Conservation (phyloP, 2,113 vertebrate genomes). For the Baryphthengus martii region DNA sequence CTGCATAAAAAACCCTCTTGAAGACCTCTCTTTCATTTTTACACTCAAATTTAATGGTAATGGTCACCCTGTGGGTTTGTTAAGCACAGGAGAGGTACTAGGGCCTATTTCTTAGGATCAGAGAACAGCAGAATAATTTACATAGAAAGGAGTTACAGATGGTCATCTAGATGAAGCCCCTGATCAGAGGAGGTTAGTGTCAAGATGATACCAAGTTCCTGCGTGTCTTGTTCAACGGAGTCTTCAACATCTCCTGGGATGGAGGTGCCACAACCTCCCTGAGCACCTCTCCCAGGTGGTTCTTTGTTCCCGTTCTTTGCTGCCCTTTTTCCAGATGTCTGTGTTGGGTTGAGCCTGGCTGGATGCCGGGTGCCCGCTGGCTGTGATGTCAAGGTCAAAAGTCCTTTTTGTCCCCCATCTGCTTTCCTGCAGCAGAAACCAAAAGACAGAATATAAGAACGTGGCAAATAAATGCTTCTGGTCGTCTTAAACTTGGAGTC, state of each 20-base stretch:
- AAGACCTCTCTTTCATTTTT: neutral
- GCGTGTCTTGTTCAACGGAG: neutral
- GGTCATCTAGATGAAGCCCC: neutral
- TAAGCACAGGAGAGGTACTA: neutral
- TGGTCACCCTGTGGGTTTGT: neutral
- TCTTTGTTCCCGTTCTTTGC: neutral
- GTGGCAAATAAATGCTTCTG: neutral
- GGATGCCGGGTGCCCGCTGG: neutral
- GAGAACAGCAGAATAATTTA: neutral
- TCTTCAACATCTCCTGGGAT: neutral
- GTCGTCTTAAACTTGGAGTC: neutral
- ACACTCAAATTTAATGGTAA: neutral
- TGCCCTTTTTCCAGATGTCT: neutral
- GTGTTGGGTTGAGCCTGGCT: neutral
- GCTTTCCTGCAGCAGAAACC: neutral
- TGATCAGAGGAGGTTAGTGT: neutral
- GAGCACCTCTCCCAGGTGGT: neutral
- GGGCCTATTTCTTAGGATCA: neutral
- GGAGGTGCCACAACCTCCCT: neutral
- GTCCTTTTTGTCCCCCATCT: neutral
- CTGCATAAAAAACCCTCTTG: neutral
- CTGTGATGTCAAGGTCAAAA: neutral
- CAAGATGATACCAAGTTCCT: neutral
- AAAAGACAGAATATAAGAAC: neutral
- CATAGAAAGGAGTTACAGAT: rapidly evolving